Percentiles rank a stretch among this genome's conserved stretches.
These are phyloP conservation scores for Ptilodon capucinus DNA, from an alignment of 2,888 invertebrate genomes.

Conservation along the genomic window DNA sequence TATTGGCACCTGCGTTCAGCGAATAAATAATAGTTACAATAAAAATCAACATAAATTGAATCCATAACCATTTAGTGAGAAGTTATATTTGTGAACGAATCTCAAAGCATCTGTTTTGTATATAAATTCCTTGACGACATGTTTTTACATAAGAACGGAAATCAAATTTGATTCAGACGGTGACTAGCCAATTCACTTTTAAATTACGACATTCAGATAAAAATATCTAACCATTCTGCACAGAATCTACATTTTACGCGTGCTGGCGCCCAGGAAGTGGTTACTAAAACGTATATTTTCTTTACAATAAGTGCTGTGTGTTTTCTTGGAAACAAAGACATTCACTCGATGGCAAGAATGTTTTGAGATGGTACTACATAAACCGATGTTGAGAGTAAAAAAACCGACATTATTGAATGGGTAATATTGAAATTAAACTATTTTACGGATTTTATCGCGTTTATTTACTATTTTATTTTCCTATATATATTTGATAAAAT, in stretches of 20 bases:
- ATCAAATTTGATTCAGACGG: constrained; percentile 34
- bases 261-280: constrained; percentile 16
- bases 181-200: constrained; percentile 31
- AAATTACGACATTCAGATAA: constrained; percentile 29
- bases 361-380: neutral
- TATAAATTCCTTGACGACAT: constrained; percentile 44
- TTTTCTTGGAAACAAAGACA: neutral
- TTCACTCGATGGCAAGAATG: neutral
- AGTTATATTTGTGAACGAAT: constrained; percentile 14
- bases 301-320: neutral
- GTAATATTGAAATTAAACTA: neutral
- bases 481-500: too few species aligned
- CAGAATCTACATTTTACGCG: constrained; percentile 12
- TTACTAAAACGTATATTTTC: constrained; percentile 1
- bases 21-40: constrained; percentile 8
- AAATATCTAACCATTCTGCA: constrained; percentile 23
- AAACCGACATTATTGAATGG: neutral
- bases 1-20: constrained; percentile 8
- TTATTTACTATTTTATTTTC: too few species aligned
- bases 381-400: neutral
- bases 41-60: constrained; percentile 10
- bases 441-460: too few species aligned
- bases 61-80: constrained; percentile 1
- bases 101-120: constrained; percentile 39
- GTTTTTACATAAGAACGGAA: constrained; percentile 38